Evolutionary conservation across 2,797 vertebrate species (phyloP), one percentile per base, ranked within the genome.

Genomic region (Clarias pachynema): DNA sequence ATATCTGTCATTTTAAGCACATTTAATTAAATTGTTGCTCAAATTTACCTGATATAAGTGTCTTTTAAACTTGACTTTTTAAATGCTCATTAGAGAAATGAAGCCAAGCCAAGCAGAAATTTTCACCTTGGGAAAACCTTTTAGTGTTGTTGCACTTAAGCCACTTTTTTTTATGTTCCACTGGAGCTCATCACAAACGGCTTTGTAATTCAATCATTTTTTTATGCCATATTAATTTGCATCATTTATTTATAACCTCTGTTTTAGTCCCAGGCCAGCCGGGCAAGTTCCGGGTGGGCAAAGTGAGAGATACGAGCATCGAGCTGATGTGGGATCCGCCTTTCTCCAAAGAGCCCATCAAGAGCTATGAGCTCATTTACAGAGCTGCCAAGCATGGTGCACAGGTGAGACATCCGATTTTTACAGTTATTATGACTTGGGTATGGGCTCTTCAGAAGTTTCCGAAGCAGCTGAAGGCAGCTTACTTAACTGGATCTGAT

Each of bases 321-420:
- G 92, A 97, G 87, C 92, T 99, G 86, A 96, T 95, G 0, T 99
- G 98, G 98, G 98, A 97, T 68, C 95, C 97, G 0, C 96, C 97
- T 0, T 94, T 94, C 90, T 96, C 97, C 81, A 97, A 97, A 92
- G 98, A 99, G 87, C 96, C 96, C 85, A 96, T 99, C 63, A 93
- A 97, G 90, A 98, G 96, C 92, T 99, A 98, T 0, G 97, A 99
- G 90, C 97, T 99, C 5, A 94, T 97, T 91, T 98, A 97, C 93
- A 97, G 95, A 88, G 96, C 98, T 74, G 95, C 95, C 89, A 97
- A 97, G 84, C 95, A 95, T 7, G 94, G 96, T 88, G 93, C 93
- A 86, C 95, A 98, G 97, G 98, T 99, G 92, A 94, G 91, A 90
- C 70, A 69, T 65, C 62, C 20, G 60, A 24, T 68, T 70, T 63